Evolutionary conservation across 2,113 vertebrate species (phyloP).

Genomic region (Syngnathus floridae): DNA sequence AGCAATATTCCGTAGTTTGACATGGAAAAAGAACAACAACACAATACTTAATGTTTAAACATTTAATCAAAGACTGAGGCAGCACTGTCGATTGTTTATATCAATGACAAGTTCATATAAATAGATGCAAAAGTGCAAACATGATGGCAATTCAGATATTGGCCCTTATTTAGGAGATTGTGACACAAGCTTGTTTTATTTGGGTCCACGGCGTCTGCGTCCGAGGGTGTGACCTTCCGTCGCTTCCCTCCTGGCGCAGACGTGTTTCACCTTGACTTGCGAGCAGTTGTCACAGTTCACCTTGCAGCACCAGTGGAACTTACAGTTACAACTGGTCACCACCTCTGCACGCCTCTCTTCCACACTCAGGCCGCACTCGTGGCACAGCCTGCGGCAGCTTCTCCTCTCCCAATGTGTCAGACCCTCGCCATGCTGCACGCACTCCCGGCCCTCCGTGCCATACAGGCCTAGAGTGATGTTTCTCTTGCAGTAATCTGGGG

Average conservation of each 20-base stretch:
- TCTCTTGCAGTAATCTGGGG: constrained; percentile 85
- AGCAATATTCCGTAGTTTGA: not conserved
- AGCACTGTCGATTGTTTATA: constrained; percentile 5
- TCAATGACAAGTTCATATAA: constrained; percentile 37
- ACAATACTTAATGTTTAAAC: not conserved
- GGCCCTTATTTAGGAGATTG: not conserved
- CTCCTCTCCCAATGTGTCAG: constrained; percentile 76
- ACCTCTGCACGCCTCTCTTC: constrained; percentile 79
- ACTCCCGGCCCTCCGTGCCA: constrained; percentile 90
- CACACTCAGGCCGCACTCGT: constrained; percentile 83
- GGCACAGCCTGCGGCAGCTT: constrained; percentile 85
- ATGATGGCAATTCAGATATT: constrained; percentile 2
- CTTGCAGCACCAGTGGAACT: constrained; percentile 94
- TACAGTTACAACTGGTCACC: constrained; percentile 89
- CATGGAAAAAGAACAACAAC: constrained; percentile 7
- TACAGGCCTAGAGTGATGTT: constrained; percentile 83
- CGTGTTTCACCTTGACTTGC: constrained; percentile 77
- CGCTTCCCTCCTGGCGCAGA: constrained; percentile 70
- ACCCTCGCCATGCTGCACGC: constrained; percentile 74
- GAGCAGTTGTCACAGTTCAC: constrained; percentile 88
- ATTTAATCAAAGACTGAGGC: constrained; percentile 8
- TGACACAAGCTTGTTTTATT: constrained; percentile 15
- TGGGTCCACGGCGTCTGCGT: constrained; percentile 64
- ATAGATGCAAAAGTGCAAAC: constrained; percentile 58
- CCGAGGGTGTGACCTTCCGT: constrained; percentile 39